These are phyloP conservation scores for Tipula helvola DNA, from an alignment of 2,888 invertebrate species.

Conservation along the genomic window DNA sequence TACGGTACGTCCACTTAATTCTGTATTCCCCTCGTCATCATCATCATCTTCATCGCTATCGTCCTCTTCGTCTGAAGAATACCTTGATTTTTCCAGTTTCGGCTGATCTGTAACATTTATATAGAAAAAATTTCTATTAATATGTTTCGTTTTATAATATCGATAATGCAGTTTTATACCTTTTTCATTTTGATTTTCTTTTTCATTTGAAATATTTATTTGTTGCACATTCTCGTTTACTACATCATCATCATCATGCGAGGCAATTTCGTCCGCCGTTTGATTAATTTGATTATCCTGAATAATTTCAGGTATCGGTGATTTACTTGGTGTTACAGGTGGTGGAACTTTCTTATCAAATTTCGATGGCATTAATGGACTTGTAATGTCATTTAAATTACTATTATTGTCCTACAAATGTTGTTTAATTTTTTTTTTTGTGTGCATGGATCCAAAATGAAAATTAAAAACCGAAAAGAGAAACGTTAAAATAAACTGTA, in stretches of 20 bases:
- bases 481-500: background rate
- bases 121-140: background rate
- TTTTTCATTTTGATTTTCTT: background rate
- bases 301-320: slow-evolving; percentile 15
- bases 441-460: background rate
- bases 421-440: too few relatives aligned
- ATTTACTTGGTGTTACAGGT: slow-evolving; percentile 13
- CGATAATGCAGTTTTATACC: background rate
- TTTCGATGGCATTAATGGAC: slow-evolving; percentile 6
- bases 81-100: background rate
- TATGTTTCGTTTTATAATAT: background rate
- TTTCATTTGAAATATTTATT: background rate
- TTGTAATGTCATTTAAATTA: background rate
- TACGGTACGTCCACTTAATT: slow-evolving; percentile 67
- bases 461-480: background rate
- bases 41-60: slow-evolving; percentile 25
- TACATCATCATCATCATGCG: background rate
- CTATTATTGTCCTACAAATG: background rate
- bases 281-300: slow-evolving; percentile 12
- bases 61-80: slow-evolving; percentile 12
- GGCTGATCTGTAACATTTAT: background rate
- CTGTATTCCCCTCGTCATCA: slow-evolving; percentile 59
- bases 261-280: background rate
- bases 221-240: background rate
- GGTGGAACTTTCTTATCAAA: slow-evolving; percentile 15